These are phyloP conservation scores for Embiotoca jacksoni DNA, from an alignment of 2,113 vertebrate species.

Conservation along the genomic window DNA sequence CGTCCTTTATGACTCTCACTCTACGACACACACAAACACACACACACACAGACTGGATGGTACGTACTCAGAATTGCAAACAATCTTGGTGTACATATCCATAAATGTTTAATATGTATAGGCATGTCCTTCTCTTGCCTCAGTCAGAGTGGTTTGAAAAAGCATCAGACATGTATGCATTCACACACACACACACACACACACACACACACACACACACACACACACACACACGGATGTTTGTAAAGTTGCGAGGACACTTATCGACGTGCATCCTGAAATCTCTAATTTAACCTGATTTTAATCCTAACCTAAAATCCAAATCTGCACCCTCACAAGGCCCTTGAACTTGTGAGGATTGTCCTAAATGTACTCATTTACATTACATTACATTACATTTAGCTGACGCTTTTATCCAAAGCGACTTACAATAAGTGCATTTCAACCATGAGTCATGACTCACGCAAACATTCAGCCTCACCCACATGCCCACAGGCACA, in stretches of 20 bases:
- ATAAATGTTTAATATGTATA: slow-evolving; percentile 63
- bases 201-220: not conserved
- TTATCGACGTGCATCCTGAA: not conserved
- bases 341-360: not conserved
- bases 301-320: not conserved
- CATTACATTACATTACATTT: no score
- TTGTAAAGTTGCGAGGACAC: not conserved
- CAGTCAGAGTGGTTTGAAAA: slow-evolving; percentile 23
- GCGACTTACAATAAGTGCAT: no score
- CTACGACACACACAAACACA: slow-evolving; percentile 19
- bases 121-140: slow-evolving; percentile 15
- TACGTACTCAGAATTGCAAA: slow-evolving; percentile 47
- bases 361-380: no score
- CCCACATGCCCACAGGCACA: slow-evolving; percentile 22
- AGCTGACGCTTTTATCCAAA: no score
- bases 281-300: not conserved
- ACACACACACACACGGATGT: not conserved
- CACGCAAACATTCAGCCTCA: slow-evolving; percentile 4
- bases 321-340: not conserved
- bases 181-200: not conserved
- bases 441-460: no score
- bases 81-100: slow-evolving; percentile 27
- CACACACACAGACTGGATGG: slow-evolving; percentile 6
- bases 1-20: slow-evolving; percentile 41
- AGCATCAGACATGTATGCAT: slow-evolving; percentile 4